These are phyloP conservation scores for Autographa gamma DNA, from an alignment of 2,888 invertebrate species.

Conservation along the genomic window DNA sequence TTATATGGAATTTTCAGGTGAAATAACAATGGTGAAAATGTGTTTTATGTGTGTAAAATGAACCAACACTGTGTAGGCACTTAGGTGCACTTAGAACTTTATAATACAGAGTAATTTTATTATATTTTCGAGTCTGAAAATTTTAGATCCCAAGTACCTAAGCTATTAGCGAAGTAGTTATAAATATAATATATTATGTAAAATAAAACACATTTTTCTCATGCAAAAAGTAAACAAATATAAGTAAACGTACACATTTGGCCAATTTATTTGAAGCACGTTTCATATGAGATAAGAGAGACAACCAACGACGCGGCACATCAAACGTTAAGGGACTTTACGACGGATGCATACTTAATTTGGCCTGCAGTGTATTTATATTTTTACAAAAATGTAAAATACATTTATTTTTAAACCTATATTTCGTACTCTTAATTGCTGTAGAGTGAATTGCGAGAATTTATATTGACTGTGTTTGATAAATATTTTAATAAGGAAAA, in stretches of 20 bases:
- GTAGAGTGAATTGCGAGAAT: not conserved
- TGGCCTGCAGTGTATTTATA: constrained; percentile 44
- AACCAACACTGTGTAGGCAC: not conserved
- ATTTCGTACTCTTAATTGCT: constrained; percentile 2
- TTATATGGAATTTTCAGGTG: constrained; percentile 19
- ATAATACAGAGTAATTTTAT: not conserved
- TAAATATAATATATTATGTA: no score
- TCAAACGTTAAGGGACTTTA: constrained; percentile 60
- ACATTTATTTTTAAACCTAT: not conserved
- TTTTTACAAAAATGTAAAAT: constrained; percentile 24
- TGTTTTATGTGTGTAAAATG: not conserved
- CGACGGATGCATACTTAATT: constrained; percentile 61
- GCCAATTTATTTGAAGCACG: constrained; percentile 59
- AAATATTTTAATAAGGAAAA: no score
- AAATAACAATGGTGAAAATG: constrained; percentile 26
- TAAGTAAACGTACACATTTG: constrained; percentile 38
- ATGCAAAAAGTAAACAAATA: not conserved
- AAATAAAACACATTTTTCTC: not conserved
- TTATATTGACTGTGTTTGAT: not conserved
- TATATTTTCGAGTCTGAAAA: not conserved
- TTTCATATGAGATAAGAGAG: constrained; percentile 52
- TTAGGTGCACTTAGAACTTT: constrained; percentile 9
- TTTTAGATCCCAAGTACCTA: no score
- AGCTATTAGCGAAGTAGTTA: not conserved
- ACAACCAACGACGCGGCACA: constrained; percentile 51